Evolutionary conservation across 2,113 vertebrate species (phyloP).

Genomic region (Hippocampus abdominalis): DNA sequence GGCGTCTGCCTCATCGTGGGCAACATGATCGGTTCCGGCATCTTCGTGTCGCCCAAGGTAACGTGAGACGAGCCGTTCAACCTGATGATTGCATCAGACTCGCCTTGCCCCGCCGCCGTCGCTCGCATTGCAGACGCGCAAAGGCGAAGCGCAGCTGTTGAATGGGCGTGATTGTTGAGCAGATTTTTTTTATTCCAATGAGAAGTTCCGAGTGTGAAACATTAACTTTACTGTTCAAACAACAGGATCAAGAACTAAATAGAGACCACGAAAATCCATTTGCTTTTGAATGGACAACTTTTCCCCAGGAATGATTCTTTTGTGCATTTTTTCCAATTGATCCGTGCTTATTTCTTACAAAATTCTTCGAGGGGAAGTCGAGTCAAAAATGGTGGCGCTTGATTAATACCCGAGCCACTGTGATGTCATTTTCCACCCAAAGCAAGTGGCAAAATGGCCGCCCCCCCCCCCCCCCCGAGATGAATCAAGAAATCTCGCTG

Average conservation of each 20-base stretch:
- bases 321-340: too few species aligned
- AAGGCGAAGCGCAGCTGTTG: too few species aligned
- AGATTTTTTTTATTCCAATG: not conserved
- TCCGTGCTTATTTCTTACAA: too few species aligned
- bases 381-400: too few species aligned
- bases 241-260: not conserved
- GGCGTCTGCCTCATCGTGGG: conserved; percentile 80
- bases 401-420: too few species aligned
- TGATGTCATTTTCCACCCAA: too few species aligned
- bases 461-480: too few species aligned
- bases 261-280: not conserved
- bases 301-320: too few species aligned
- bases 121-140: too few species aligned
- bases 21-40: conserved; percentile 81
- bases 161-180: not conserved
- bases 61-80: not conserved
- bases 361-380: too few species aligned
- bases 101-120: not conserved
- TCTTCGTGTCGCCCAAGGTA: conserved; percentile 78
- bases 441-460: too few species aligned
- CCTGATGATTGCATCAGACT: not conserved
- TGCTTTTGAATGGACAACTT: not conserved
- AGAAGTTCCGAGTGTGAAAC: not conserved
- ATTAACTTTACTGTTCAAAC: conserved; percentile 1
- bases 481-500: too few species aligned